Evolutionary conservation across 2,797 vertebrate species (phyloP), one percentile per base, ranked within the genome.

Genomic region (Coregonus suidteri): DNA sequence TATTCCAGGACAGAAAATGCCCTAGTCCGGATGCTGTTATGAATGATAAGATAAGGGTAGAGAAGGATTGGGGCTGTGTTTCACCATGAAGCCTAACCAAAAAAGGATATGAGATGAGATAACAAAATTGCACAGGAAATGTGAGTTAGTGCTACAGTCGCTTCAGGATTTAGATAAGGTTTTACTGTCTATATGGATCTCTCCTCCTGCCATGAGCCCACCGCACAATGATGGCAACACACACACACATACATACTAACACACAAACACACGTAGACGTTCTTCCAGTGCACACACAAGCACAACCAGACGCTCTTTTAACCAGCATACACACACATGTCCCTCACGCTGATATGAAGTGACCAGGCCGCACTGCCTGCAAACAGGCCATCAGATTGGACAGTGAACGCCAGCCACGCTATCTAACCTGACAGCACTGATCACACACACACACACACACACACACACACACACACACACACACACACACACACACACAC

Each of bases 311-410:
- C 66, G 41, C 31, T 62, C 77, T 64, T 69, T 59, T 72, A 34
- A 47, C 69, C 85, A 83, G 52, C 84, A 80, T 67, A 51, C 69
- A 84, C 84, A 86, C 73, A 89, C 84, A 86, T 0, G 75, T 88
- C 90, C 86, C 90, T 94, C 88, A 92, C 80, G 77, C 78, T 96
- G 94, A 95, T 95, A 88, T 91, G 90, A 95, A 95, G 91, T 91
- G 91, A 95, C 94, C 93, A 82, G 93, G 88, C 90, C 73, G 18
- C 77, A 91, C 92, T 93, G 95, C 93, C 94, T 93, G 94, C 92
- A 90, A 96, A 95, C 92, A 93, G 95, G 95, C 95, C 90, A 95
- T 96, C 94, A 90, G 91, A 94, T 82, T 79, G 91, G 70, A 93
- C 91, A 89, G 86, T 83, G 80, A 93, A 91, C 92, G 84, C 90